A percentile compares a stretch with the other conserved stretches of the same genome.
These are phyloP conservation scores for Agriopis leucophaearia DNA, from an alignment of 2,888 invertebrate genomes.

Conservation along the genomic window DNA sequence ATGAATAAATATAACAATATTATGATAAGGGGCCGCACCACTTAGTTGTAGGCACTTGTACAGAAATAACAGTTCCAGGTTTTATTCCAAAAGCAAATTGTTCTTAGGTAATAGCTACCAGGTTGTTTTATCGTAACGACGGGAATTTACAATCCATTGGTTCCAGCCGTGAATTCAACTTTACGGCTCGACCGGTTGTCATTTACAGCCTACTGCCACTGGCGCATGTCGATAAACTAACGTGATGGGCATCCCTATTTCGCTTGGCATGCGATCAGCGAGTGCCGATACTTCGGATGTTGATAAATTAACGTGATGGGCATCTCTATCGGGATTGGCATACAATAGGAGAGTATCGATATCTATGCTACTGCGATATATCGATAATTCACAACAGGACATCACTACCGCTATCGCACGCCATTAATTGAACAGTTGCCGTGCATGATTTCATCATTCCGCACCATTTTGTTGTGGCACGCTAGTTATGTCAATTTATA, in stretches of 20 bases:
- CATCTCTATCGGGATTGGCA: slow-evolving; percentile 6
- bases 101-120: slow-evolving; percentile 4
- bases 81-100: slow-evolving; percentile 4
- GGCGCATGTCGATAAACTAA: slow-evolving; percentile 25
- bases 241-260: slow-evolving; percentile 7
- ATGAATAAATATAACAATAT: too few relatives aligned
- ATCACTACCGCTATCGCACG: slow-evolving; percentile 13
- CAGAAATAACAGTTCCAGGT: background rate
- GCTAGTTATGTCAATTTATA: slow-evolving; percentile 18
- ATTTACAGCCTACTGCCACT: slow-evolving; percentile 27
- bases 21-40: too few relatives aligned
- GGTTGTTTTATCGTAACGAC: slow-evolving; percentile 9
- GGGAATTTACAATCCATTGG: slow-evolving; percentile 29
- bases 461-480: slow-evolving; percentile 15
- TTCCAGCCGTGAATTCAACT: slow-evolving; percentile 27
- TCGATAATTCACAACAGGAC: slow-evolving; percentile 1
- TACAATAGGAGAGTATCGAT: slow-evolving; percentile 1
- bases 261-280: background rate
- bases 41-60: background rate
- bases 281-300: slow-evolving; percentile 1
- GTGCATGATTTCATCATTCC: slow-evolving; percentile 26
- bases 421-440: slow-evolving; percentile 10
- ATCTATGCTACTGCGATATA: background rate
- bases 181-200: slow-evolving; percentile 31
- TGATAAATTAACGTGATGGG: slow-evolving; percentile 19